phyloP scores from a whole-genome alignment of 2,113 vertebrate species.

The human region GRCh38 chr6:34082501-34083000 shows the following conservation, averaged over 20 bases:
- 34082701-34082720: background rate
- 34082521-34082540: background rate
- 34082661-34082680: background rate
- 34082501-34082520: background rate
- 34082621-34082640: background rate
- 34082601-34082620: background rate
- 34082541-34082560: background rate
- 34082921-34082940: background rate
- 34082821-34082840: fast-evolving
- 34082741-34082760: background rate
- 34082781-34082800: background rate
- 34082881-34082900: background rate
- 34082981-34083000: background rate
- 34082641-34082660: background rate
- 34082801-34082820: background rate
- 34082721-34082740: fast-evolving
- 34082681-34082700: fast-evolving
- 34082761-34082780: background rate
- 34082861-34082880: background rate
- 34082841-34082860: background rate
- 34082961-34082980: background rate
- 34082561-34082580: background rate
- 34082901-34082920: background rate
- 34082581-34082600: background rate
- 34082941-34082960: background rate